These are phyloP conservation scores for Acronicta leporina DNA, from an alignment of 2,888 invertebrate genomes.

Conservation along the genomic window DNA sequence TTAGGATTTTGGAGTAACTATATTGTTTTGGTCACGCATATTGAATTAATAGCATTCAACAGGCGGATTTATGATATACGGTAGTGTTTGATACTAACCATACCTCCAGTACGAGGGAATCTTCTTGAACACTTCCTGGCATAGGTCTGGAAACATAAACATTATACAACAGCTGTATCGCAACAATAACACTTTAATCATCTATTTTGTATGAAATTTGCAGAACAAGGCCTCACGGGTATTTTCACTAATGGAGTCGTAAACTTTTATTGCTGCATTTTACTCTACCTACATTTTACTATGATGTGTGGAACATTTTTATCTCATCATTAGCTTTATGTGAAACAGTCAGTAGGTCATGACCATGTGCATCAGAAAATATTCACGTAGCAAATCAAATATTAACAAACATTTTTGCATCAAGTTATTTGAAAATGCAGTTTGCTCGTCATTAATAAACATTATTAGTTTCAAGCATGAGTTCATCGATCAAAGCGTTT, in stretches of 20 bases:
- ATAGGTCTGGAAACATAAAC: slow-evolving; percentile 90
- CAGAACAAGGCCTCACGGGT: slow-evolving; percentile 54
- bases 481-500: slow-evolving; percentile 32
- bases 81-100: slow-evolving; percentile 88
- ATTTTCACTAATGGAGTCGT: slow-evolving; percentile 50
- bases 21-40: slow-evolving; percentile 57
- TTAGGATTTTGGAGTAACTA: slow-evolving; percentile 26
- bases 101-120: slow-evolving; percentile 94
- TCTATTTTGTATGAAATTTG: slow-evolving; percentile 25
- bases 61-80: slow-evolving; percentile 11
- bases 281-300: slow-evolving; percentile 31
- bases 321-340: slow-evolving; percentile 21
- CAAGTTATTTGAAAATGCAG: slow-evolving; percentile 23
- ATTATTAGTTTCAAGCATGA: slow-evolving; percentile 33
- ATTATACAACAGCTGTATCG: slow-evolving; percentile 20
- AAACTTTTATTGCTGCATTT: slow-evolving; percentile 36
- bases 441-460: slow-evolving; percentile 20
- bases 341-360: slow-evolving; percentile 18
- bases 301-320: slow-evolving; percentile 23
- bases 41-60: slow-evolving; percentile 37
- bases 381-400: neutral
- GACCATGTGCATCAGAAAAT: slow-evolving; percentile 7
- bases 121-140: slow-evolving; percentile 91
- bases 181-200: slow-evolving; percentile 12
- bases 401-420: slow-evolving; percentile 1